Evolutionary conservation across 1,140 invertebrate genomes (phyloP), one percentile per base, ranked within the genome.

Genomic region (Varroa destructor): DNA sequence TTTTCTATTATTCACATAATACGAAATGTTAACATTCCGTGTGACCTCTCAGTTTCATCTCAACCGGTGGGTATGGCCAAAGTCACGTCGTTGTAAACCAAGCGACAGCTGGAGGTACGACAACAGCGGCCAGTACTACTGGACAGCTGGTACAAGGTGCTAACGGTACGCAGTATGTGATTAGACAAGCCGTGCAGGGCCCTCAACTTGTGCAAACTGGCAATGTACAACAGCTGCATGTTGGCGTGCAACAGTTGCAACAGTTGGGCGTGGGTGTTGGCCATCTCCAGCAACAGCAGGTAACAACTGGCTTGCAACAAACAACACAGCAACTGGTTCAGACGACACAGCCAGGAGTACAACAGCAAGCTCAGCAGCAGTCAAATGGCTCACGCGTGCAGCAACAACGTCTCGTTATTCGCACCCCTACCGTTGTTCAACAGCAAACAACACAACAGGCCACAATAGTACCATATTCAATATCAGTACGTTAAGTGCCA

Each of bases 381-480:
- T 76, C 73, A 71, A 77, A 54, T 73, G 77, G 71, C 14, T 76
- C 78, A 12, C 78, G 77, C 25, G 46, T 46, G 10, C 43, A 64
- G n/a, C 72, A 51, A 14, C 43, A 64, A 51, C 72, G 58, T 3
- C n/a, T 46, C 25, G 64, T 72, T 1, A 72, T 70, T 54, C 73
- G 14, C 12, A 71, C 14, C 46, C 73, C 73, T 71, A 71, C 64
- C 40, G 46, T 51, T 8, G 46, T 51, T 51, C 46, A 51, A 8
- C 46, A 51, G 46, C 46, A 51, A 51, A 8, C 8, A 51, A 51
- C 46, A 3, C 46, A 51, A 51, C 46, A 51, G 46, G 46, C 46
- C 8, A 67, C 73, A 73, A 55, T 51, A 37, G 55, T 72, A 58
- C 36, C 72, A 14, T 43, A 55, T 40, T 37, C 74, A 73, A 56